These are phyloP conservation scores for Aphis gossypii DNA, from an alignment of 1,140 invertebrate species.

Conservation along the genomic window DNA sequence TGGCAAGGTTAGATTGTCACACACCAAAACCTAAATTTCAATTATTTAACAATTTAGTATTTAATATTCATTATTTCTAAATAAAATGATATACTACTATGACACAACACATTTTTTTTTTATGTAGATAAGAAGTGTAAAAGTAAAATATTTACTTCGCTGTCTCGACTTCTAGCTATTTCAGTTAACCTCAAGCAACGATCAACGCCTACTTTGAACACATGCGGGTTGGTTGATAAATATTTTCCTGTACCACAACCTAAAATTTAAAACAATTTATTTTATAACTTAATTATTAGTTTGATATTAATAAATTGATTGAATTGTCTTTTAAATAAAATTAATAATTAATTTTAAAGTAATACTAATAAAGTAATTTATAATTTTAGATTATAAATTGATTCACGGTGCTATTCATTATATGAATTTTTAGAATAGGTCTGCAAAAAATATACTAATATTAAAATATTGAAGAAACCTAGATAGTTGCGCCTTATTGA, in stretches of 20 bases:
- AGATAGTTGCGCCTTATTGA: constrained; percentile 8
- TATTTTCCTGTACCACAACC: constrained; percentile 95
- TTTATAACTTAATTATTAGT: background rate
- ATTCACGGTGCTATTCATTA: background rate
- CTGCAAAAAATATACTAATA: background rate
- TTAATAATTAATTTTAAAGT: background rate
- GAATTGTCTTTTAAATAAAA: background rate
- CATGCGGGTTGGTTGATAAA: constrained; percentile 82
- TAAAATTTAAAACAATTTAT: constrained; percentile 64
- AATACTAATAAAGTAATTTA: background rate
- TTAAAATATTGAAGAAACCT: constrained; percentile 17
- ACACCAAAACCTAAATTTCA: constrained; percentile 75
- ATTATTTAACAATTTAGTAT: background rate
- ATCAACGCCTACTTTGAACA: constrained; percentile 88
- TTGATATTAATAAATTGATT: background rate
- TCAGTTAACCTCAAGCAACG: constrained; percentile 81
- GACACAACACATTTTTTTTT: background rate
- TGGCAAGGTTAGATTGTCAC: constrained; percentile 88
- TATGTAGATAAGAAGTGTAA: background rate
- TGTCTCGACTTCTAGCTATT: constrained; percentile 78
- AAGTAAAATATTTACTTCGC: constrained; percentile 72
- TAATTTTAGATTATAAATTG: background rate
- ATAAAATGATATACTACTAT: background rate
- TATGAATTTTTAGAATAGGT: background rate
- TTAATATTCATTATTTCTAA: background rate